Percentiles rank a stretch among this genome's conserved stretches.
Evolutionary conservation across 2,888 invertebrate species (phyloP).

Genomic region (Petrophora chlorosata): DNA sequence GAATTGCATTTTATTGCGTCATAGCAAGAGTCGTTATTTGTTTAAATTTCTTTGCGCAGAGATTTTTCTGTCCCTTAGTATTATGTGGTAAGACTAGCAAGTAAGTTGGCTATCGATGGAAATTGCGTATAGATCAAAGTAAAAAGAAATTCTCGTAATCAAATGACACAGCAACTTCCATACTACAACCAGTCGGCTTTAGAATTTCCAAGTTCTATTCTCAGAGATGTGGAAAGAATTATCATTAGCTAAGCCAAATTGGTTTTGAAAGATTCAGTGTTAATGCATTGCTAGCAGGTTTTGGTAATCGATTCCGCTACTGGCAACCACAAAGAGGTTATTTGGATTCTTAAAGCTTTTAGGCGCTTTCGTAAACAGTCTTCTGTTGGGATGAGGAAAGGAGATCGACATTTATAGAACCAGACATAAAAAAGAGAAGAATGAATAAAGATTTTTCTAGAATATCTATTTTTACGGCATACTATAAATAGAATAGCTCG

Average conservation of each 20-base stretch:
- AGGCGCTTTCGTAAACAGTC: not conserved
- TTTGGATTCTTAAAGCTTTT: not conserved
- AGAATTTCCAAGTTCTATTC: slow-evolving; percentile 31
- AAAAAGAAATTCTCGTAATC: not conserved
- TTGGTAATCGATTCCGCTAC: slow-evolving; percentile 45
- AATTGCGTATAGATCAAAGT: not conserved
- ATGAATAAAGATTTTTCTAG: too few species aligned
- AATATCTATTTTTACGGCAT: too few species aligned
- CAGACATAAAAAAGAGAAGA: not conserved
- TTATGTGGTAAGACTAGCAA: too few species aligned
- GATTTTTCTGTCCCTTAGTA: too few species aligned
- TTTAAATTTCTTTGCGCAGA: too few species aligned
- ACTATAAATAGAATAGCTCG: too few species aligned
- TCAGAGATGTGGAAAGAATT: slow-evolving; percentile 34
- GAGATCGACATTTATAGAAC: too few species aligned
- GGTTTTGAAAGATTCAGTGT: slow-evolving; percentile 41
- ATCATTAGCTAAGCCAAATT: slow-evolving; percentile 43
- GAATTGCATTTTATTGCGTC: too few species aligned
- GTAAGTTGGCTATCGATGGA: not conserved
- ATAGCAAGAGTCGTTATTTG: too few species aligned
- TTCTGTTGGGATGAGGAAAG: too few species aligned
- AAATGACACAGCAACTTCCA: not conserved
- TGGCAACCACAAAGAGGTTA: slow-evolving; percentile 3
- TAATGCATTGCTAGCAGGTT: slow-evolving; percentile 48
- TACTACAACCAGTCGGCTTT: slow-evolving; percentile 23